phyloP scores from a whole-genome alignment of 2,888 invertebrate genomes.

The Chamaedrilus cognettii region DNA sequence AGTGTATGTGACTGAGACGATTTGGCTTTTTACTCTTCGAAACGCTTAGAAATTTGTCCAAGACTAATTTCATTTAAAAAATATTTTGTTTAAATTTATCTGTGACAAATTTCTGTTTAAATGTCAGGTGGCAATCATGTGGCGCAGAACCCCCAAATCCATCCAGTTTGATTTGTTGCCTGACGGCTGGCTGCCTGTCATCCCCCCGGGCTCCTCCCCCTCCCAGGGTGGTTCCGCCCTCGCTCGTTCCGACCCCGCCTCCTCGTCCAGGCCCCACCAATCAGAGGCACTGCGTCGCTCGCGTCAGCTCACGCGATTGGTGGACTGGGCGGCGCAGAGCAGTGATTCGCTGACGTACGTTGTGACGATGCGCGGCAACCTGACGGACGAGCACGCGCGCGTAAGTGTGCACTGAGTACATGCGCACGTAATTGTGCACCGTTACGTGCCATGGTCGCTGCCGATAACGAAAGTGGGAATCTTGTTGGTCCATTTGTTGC shows the following conservation, averaged over 20 bases:
- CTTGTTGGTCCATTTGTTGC: not conserved
- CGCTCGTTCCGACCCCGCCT: not conserved
- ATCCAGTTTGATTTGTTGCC: slow-evolving; percentile 90
- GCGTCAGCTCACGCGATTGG: slow-evolving; percentile 24
- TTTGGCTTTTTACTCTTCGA: no score
- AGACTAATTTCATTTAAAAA: no score
- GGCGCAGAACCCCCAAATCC: slow-evolving; percentile 74
- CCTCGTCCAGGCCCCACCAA: not conserved
- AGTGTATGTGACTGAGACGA: no score
- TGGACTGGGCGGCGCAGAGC: slow-evolving; percentile 29
- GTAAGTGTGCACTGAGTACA: slow-evolving; percentile 7
- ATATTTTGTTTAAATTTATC: no score
- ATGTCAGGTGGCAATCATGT: slow-evolving; percentile 76
- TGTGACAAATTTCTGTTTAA: not conserved
- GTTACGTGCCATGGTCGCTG: no score
- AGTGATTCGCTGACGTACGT: slow-evolving; percentile 24
- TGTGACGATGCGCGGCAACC: slow-evolving; percentile 25
- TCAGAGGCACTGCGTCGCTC: slow-evolving; percentile 10
- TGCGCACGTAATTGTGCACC: no score
- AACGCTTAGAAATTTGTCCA: no score
- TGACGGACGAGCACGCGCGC: slow-evolving; percentile 33
- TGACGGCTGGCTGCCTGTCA: slow-evolving; percentile 67
- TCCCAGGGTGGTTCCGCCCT: no score
- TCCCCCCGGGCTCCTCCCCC: not conserved
- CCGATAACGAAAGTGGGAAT: not conserved